Evolutionary conservation across 2,113 vertebrate species (phyloP), one percentile per base, ranked within the genome.

Genomic region (Scalopus aquaticus): DNA sequence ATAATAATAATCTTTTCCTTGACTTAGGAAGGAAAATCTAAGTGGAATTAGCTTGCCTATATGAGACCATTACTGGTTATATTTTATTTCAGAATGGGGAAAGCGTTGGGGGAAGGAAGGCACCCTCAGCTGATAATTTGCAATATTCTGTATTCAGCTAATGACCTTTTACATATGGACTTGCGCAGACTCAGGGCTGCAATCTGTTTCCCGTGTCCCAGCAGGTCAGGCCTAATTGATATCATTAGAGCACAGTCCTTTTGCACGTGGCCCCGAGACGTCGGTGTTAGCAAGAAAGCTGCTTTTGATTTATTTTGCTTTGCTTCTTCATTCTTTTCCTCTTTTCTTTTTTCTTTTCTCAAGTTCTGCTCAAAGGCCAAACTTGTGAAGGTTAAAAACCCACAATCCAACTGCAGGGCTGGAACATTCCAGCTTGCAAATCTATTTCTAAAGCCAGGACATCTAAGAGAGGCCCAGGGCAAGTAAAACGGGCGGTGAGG

Each of bases 91-190:
- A 95, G 91, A 98, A 97, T 97, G 96, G 96, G 96, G 69, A 95
- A 98, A 96, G 94, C 95, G 90, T 84, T 84, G 49, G 87, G 88
- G 64, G 69, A 72, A 86, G 72, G 17, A 0, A 37, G 86, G 44
- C 9, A 79, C 91, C 46, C 77, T 97, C 46, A 78, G 93, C 85
- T 84, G n/a, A 98, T 97, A 97, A 98, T 98, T 97, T 97, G 97
- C 98, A 98, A 97, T 96, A 94, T 97, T 98, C 92, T 96, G 73
- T 97, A 96, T 97, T 97, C 74, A 82, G 97, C 92, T 98, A 98
- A 97, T 99, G 98, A 99, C 99, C 99, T 99, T 98, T 99, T 99
- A 98, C 96, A 98, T 98, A 98, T 97, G 98, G 98, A 98, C 97
- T 98, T 98, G 98, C 98, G 98, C 97, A 98, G 98, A 98, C 98